phyloP scores from a whole-genome alignment of 1,140 invertebrate genomes.

The Drosophila nannoptera region DNA sequence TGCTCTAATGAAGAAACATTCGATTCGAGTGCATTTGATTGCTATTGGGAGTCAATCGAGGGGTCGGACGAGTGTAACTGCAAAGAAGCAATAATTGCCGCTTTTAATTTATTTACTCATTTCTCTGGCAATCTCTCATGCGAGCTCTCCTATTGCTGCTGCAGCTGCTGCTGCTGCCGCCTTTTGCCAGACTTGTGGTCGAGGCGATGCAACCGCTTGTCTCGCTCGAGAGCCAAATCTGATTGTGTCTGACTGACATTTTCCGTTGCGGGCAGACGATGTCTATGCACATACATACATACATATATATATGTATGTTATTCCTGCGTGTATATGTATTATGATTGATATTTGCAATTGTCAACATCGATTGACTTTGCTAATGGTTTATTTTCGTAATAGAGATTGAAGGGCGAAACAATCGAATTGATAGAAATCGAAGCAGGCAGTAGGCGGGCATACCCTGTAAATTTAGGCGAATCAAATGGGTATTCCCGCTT shows the following conservation, averaged over 20 bases:
- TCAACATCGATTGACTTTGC: constrained; percentile 22
- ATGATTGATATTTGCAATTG: constrained; percentile 12
- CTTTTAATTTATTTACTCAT: not conserved
- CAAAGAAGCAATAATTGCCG: constrained; percentile 15
- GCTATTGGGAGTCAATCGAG: constrained; percentile 57
- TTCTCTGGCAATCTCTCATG: not conserved
- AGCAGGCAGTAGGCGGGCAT: not conserved
- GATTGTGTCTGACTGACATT: constrained; percentile 1
- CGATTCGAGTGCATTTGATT: constrained; percentile 64
- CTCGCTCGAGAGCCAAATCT: constrained; percentile 2
- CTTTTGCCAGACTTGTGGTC: too few species aligned
- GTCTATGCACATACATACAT: not conserved
- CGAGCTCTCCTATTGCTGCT: too few species aligned
- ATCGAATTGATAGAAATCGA: not conserved
- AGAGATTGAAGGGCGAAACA: not conserved
- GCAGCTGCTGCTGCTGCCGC: too few species aligned
- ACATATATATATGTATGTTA: not conserved
- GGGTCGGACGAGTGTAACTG: not conserved
- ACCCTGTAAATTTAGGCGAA: not conserved
- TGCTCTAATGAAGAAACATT: constrained; percentile 65
- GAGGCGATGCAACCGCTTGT: too few species aligned
- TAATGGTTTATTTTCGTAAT: constrained; percentile 20
- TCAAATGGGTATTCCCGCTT: too few species aligned
- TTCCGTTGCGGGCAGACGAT: constrained; percentile 6
- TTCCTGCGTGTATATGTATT: not conserved